Conservation (phyloP, 1,140 invertebrate genomes). For the Pantala flavescens region DNA sequence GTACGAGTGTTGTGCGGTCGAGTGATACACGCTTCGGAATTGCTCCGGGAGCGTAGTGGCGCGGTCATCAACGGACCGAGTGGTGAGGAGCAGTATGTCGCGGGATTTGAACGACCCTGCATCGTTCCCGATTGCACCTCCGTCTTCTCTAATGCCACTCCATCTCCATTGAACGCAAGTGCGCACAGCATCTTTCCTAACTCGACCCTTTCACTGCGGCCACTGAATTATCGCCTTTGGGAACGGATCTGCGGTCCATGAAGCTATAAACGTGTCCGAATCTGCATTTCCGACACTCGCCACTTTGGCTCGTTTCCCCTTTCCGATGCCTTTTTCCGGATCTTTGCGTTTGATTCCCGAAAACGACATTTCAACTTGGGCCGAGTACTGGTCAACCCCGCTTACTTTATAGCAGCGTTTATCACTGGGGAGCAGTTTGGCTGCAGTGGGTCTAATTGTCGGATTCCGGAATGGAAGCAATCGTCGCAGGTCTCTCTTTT, state of each 20-base stretch:
- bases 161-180: not conserved
- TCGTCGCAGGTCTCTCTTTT: not conserved
- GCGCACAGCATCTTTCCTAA: not conserved
- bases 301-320: not conserved
- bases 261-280: not conserved
- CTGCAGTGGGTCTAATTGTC: not conserved
- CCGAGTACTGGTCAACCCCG: not conserved
- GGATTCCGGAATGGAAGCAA: not conserved
- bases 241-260: not conserved
- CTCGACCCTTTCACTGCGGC: not conserved
- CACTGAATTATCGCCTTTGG: not conserved
- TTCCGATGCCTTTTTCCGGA: not conserved
- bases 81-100: not conserved
- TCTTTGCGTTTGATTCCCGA: no score
- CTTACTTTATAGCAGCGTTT: not conserved
- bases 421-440: not conserved
- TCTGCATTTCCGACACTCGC: not conserved
- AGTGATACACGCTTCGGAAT: conserved; percentile 8
- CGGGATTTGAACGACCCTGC: not conserved
- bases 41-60: not conserved
- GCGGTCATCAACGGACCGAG: not conserved
- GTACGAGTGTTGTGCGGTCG: conserved; percentile 6
- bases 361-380: no score
- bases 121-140: not conserved
- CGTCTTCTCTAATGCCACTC: not conserved